A percentile compares a stretch with the other conserved stretches of the same genome.
phyloP scores from a whole-genome alignment of 1,140 invertebrate species.

The Rhizoglyphus robini region DNA sequence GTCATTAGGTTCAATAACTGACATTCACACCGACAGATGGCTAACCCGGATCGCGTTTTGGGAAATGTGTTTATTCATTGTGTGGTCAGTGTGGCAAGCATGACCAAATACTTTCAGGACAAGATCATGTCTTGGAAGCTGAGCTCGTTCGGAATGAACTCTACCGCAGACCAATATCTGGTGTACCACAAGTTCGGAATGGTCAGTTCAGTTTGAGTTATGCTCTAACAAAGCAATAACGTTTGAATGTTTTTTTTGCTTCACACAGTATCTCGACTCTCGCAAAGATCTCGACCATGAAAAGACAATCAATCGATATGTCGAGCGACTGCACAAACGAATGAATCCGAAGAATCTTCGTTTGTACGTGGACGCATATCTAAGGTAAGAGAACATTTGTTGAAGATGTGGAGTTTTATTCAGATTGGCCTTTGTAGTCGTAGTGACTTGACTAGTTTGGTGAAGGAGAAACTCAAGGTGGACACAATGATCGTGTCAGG shows the following conservation, averaged over 20 bases:
- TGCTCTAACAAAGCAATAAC: slow-evolving; percentile 17
- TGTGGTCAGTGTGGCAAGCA: slow-evolving; percentile 39
- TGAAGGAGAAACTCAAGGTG: slow-evolving; percentile 31
- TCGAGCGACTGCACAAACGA: slow-evolving; percentile 35
- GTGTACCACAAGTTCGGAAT: slow-evolving; percentile 42
- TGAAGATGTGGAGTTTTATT: neutral
- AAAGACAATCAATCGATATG: slow-evolving; percentile 33
- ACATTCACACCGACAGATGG: slow-evolving; percentile 27
- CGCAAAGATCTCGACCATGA: slow-evolving; percentile 39
- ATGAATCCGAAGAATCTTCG: slow-evolving; percentile 40
- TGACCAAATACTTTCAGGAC: slow-evolving; percentile 42
- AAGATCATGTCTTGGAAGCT: slow-evolving; percentile 36
- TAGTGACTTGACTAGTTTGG: slow-evolving; percentile 13
- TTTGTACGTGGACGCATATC: slow-evolving; percentile 20
- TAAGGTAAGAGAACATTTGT: slow-evolving; percentile 12
- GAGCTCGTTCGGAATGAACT: slow-evolving; percentile 34
- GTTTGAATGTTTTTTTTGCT: neutral
- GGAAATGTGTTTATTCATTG: slow-evolving; percentile 42
- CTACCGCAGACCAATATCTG: slow-evolving; percentile 37
- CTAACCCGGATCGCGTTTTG: slow-evolving; percentile 34
- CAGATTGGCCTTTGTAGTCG: slow-evolving; percentile 19
- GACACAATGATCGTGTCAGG: slow-evolving; percentile 67
- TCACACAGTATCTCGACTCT: slow-evolving; percentile 35
- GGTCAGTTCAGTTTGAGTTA: slow-evolving; percentile 28
- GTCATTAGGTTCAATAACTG: neutral